Conservation (phyloP, 2,888 invertebrate species). For the Catocala fraxini region DNA sequence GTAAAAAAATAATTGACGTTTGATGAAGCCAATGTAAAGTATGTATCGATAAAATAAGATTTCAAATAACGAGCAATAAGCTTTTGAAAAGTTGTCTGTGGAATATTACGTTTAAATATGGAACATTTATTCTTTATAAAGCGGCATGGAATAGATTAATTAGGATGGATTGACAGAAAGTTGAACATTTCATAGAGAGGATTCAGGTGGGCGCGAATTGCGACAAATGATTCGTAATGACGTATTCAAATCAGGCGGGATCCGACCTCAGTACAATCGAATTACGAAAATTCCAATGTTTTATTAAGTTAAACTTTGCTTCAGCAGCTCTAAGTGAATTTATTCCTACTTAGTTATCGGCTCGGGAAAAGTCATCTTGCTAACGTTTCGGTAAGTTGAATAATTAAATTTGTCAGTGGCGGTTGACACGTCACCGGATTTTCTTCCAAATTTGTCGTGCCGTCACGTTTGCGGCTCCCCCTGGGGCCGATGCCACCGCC, state of each 20-base stretch:
- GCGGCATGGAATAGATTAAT: neutral
- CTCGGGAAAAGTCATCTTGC: conserved; percentile 85
- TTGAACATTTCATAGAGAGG: conserved; percentile 31
- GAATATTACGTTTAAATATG: neutral
- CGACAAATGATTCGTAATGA: conserved; percentile 78
- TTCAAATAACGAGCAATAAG: no score
- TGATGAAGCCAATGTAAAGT: no score
- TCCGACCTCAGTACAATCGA: conserved; percentile 79
- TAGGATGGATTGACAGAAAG: conserved; percentile 13
- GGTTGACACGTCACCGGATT: conserved; percentile 85
- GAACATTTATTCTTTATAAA: conserved; percentile 4
- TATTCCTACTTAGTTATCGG: conserved; percentile 87
- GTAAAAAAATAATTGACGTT: no score
- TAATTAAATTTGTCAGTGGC: conserved; percentile 86
- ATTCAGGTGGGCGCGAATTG: conserved; percentile 47
- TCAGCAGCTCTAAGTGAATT: conserved; percentile 85
- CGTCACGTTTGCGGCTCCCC: conserved; percentile 76
- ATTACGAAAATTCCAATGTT: conserved; percentile 86
- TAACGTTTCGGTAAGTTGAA: conserved; percentile 87
- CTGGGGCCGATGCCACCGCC: conserved; percentile 52
- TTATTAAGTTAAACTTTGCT: conserved; percentile 87
- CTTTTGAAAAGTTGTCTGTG: no score
- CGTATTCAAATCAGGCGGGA: conserved; percentile 82
- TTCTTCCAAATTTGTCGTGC: conserved; percentile 80
- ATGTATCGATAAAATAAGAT: no score